Base-by-base conservation (phyloP, 2,888 invertebrate genomes). In the Orchesellides sinensis region DNA sequence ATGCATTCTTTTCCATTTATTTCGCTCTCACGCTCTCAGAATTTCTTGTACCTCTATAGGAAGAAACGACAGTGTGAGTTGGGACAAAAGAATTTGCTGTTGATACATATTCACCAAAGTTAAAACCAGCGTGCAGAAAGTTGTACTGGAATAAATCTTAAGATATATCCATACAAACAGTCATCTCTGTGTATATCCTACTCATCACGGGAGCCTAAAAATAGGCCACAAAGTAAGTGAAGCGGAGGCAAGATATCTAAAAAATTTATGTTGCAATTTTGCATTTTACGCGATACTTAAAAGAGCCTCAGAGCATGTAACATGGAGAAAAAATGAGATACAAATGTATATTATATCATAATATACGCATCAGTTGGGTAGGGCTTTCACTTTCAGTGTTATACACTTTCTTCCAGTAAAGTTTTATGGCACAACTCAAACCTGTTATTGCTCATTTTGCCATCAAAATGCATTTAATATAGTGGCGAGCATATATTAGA, bases 391-490 rank as follows among this genome's bases (percentile, higher is more conserved):
- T 32, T 40, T 40, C n/a, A n/a, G n/a, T n/a, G n/a, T 40, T 10
- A 8, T 5, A 40, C 40, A 5, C 32, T 6, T 6, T 6, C 10
- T 32, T 32, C 10, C 14, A 14, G 40, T 8, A n/a, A 40, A 40
- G n/a, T n/a, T 14, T 40, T 40, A 40, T 40, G 40, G 40, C 10
- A 40, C 10, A 40, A 2, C n/a, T n/a, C n/a, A 12, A 35, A 35
- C 35, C 12, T 35, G 35, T 35, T 35, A 35, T 35, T 35, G 35
- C 12, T 29, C 29, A 14, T 8, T 6, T 6, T 59, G 8, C 17
- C 59, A 59, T 27, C 27, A 59, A 59, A 59, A 56, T n/a, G 27
- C 27, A 29, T 59, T 29, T 59, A 52, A 52, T 52, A 23, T 21
- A 52, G 2, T 47, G 17, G 10, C 21, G 19, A 52, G 17, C n/a